These are phyloP conservation scores for Oostethus manadensis DNA, from an alignment of 2,113 vertebrate species.

Conservation along the genomic window DNA sequence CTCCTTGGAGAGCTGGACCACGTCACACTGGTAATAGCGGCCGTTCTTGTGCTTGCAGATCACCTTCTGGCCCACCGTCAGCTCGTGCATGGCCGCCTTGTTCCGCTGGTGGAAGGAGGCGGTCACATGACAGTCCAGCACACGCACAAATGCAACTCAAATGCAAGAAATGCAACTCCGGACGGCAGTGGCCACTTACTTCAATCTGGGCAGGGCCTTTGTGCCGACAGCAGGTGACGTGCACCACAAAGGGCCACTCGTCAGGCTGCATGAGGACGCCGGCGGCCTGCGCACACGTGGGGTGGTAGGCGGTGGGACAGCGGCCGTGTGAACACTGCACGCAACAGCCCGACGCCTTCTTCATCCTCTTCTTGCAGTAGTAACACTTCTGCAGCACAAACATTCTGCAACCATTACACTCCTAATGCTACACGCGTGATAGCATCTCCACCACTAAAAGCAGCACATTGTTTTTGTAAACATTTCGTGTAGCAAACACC, in stretches of 20 bases:
- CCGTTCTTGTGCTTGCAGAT: constrained; percentile 98
- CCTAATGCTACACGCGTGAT: background rate
- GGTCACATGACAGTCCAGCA: too few species aligned
- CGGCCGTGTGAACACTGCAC: constrained; percentile 96
- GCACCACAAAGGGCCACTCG: constrained; percentile 96
- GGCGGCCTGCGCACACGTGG: constrained; percentile 92
- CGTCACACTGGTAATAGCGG: constrained; percentile 95
- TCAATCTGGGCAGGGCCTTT: constrained; percentile 85
- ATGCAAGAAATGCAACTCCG: background rate
- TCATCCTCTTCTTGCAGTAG: constrained; percentile 94
- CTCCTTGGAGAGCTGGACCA: constrained; percentile 89
- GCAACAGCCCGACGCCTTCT: constrained; percentile 89
- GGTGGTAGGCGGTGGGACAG: constrained; percentile 94
- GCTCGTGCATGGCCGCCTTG: constrained; percentile 86
- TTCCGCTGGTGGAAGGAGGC: constrained; percentile 71
- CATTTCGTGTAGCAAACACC: background rate
- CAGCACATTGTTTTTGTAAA: background rate
- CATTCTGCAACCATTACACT: background rate
- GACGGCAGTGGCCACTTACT: constrained; percentile 62
- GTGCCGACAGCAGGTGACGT: constrained; percentile 94
- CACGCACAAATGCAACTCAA: too few species aligned
- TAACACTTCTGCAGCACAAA: constrained; percentile 81
- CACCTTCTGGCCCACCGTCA: constrained; percentile 86
- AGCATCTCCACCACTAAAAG: background rate
- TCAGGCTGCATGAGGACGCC: constrained; percentile 96